Percentiles rank a stretch among this genome's conserved stretches.
Conservation (phyloP, 2,888 invertebrate genomes). For the Deilephila porcellus region DNA sequence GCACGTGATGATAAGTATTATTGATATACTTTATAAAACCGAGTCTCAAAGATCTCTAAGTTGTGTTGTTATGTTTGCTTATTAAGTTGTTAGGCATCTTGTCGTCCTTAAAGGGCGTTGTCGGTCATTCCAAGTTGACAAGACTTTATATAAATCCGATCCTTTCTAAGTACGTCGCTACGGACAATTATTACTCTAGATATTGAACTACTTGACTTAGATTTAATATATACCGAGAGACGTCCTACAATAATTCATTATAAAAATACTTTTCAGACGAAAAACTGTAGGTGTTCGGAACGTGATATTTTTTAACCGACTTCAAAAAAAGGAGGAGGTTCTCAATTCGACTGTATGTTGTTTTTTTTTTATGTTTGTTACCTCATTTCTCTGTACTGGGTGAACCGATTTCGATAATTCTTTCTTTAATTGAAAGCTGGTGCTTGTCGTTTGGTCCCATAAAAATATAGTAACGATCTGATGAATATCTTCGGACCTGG, state of each 20-base stretch:
- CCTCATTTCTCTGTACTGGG: no score
- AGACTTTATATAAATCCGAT: not conserved
- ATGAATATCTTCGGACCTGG: no score
- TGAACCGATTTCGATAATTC: no score
- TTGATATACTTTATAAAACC: not conserved
- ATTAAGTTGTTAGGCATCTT: not conserved
- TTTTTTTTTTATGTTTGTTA: no score
- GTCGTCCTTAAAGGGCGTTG: conserved; percentile 6
- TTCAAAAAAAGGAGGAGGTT: no score
- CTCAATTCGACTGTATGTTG: no score
- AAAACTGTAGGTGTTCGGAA: not conserved
- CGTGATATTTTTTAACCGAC: no score
- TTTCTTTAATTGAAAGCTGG: no score
- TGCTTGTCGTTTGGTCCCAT: no score
- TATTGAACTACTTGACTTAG: conserved; percentile 42
- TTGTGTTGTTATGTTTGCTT: not conserved
- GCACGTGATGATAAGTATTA: no score
- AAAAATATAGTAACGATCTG: no score
- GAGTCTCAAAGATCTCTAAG: not conserved
- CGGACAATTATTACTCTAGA: conserved; percentile 36
- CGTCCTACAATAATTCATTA: not conserved
- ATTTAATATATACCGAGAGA: conserved; percentile 32
- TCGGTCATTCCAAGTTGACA: not conserved
- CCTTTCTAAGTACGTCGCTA: not conserved
- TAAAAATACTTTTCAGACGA: not conserved